These are phyloP conservation scores for Chrosomus eos DNA, from an alignment of 2,797 vertebrate genomes.

Conservation along the genomic window DNA sequence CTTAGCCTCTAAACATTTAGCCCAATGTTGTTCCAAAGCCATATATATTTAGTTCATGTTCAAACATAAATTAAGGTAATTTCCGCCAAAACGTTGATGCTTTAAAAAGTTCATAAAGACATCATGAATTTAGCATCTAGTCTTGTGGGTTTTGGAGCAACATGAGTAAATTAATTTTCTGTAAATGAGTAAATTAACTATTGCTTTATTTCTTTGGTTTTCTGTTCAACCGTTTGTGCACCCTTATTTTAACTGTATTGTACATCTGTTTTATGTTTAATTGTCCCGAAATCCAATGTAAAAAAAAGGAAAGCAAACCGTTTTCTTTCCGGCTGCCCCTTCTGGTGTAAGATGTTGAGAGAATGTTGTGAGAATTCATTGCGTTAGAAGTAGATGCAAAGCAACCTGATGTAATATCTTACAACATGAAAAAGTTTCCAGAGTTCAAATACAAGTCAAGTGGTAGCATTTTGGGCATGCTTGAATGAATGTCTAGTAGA, in stretches of 20 bases:
- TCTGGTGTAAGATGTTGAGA: background rate
- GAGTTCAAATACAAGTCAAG: background rate
- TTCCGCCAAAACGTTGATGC: background rate
- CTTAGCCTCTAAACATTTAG: too few species aligned
- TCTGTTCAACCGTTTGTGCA: background rate
- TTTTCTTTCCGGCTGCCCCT: background rate
- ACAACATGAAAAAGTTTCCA: background rate
- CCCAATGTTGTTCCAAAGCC: background rate
- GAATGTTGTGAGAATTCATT: background rate
- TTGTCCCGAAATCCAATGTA: background rate
- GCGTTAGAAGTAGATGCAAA: background rate
- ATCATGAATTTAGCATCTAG: background rate
- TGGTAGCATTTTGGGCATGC: background rate
- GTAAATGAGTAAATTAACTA: too few species aligned
- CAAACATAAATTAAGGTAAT: background rate
- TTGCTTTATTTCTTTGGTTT: background rate
- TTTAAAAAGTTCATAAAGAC: background rate
- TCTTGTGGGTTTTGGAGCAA: background rate
- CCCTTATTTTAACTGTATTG: background rate
- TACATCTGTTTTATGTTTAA: background rate
- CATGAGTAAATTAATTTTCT: background rate
- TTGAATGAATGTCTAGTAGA: background rate
- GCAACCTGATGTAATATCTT: background rate
- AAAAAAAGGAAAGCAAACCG: background rate
- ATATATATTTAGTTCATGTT: background rate